These are phyloP conservation scores for Rhadinocentrus ornatus DNA, from an alignment of 2,797 vertebrate species.

Conservation along the genomic window DNA sequence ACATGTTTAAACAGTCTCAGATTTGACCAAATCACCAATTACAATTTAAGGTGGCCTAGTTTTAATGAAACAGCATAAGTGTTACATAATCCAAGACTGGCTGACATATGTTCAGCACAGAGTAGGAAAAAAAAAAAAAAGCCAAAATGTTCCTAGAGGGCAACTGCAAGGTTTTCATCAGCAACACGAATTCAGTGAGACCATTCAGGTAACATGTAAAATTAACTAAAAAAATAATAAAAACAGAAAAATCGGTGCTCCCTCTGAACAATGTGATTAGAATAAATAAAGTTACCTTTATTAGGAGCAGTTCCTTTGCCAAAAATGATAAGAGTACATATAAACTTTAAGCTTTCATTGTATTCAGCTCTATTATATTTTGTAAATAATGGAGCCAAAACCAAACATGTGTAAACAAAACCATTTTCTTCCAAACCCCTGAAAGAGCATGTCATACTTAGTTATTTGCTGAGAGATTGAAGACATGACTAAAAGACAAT, in stretches of 20 bases:
- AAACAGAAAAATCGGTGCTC: constrained; percentile 15
- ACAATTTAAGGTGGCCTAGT: constrained; percentile 32
- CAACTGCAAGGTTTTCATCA: constrained; percentile 37
- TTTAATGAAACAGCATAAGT: constrained; percentile 23
- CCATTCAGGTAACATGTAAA: constrained; percentile 23
- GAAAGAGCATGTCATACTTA: too few relatives aligned
- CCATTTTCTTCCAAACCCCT: too few relatives aligned
- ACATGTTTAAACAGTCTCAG: background rate
- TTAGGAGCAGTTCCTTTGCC: too few relatives aligned
- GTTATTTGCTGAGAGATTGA: too few relatives aligned
- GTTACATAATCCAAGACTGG: background rate
- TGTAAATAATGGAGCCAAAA: too few relatives aligned
- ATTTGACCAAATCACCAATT: background rate
- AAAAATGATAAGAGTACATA: too few relatives aligned
- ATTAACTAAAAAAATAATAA: constrained; percentile 38
- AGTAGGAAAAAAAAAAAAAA: background rate
- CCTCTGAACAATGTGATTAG: constrained; percentile 39
- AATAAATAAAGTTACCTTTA: background rate
- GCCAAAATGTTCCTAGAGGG: constrained; percentile 4
- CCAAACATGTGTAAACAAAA: too few relatives aligned
- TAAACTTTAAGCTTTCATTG: too few relatives aligned
- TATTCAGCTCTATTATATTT: too few relatives aligned
- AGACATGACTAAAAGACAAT: too few relatives aligned
- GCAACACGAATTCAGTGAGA: constrained; percentile 17
- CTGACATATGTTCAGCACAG: constrained; percentile 5